Percentiles rank a stretch among this genome's conserved stretches.
Evolutionary conservation across 2,888 invertebrate species (phyloP).

Genomic region (Homarus gammarus): DNA sequence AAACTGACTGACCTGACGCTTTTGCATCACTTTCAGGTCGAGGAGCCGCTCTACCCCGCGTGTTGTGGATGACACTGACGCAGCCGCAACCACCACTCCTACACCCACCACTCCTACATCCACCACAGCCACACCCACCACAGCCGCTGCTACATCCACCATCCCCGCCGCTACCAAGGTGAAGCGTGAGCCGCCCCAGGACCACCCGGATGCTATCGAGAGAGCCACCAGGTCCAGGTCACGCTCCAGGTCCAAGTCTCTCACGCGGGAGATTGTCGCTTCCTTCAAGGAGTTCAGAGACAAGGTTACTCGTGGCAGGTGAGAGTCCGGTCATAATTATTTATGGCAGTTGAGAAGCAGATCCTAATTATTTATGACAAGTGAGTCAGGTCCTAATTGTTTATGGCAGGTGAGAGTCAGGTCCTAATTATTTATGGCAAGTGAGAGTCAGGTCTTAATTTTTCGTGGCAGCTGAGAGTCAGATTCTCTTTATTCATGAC

Average conservation of each 20-base stretch:
- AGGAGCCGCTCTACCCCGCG: slow-evolving; percentile 50
- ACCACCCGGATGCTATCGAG: slow-evolving; percentile 73
- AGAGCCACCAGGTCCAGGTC: slow-evolving; percentile 56
- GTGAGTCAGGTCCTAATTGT: not conserved
- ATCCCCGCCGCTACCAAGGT: slow-evolving; percentile 15
- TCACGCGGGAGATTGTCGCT: slow-evolving; percentile 73
- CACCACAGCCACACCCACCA: too few species aligned
- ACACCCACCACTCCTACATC: too few species aligned
- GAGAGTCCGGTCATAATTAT: not conserved
- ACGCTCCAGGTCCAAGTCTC: slow-evolving; percentile 71
- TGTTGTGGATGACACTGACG: not conserved
- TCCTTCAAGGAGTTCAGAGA: slow-evolving; percentile 73
- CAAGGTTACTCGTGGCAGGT: slow-evolving; percentile 66
- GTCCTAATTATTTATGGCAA: not conserved
- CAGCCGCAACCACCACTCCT: not conserved
- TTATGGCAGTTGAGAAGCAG: not conserved
- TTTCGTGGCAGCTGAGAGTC: not conserved
- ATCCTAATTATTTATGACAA: not conserved
- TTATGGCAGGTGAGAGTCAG: not conserved
- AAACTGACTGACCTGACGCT: too few species aligned
- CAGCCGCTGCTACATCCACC: too few species aligned
- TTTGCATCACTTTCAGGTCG: slow-evolving; percentile 42
- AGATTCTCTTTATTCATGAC: not conserved
- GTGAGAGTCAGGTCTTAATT: not conserved
- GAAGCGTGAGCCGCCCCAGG: slow-evolving; percentile 50